A percentile compares a stretch with the other conserved stretches of the same genome.
These are phyloP conservation scores for Onychorhynchus coronatus DNA, from an alignment of 2,113 vertebrate genomes.

Conservation along the genomic window DNA sequence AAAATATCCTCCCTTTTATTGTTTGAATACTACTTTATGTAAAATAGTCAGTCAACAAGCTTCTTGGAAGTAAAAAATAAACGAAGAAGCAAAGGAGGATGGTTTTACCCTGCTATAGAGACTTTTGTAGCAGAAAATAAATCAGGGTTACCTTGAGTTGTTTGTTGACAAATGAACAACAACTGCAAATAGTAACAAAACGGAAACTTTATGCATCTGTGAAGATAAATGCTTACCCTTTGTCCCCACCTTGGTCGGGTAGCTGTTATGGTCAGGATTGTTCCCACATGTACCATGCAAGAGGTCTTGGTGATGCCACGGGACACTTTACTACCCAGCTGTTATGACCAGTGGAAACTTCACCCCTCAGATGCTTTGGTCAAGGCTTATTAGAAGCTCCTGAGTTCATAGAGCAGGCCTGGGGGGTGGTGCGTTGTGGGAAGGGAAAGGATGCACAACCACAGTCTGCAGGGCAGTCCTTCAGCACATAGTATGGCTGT, in stretches of 20 bases:
- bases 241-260: not conserved
- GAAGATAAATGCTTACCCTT: not conserved
- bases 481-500: not conserved
- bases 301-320: not conserved
- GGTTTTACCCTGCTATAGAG: not conserved
- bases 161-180: not conserved
- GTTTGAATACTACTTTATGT: not conserved
- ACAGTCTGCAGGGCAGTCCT: not conserved
- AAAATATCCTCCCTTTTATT: not conserved
- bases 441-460: not conserved
- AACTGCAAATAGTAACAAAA: not conserved
- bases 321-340: not conserved
- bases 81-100: not conserved
- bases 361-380: not conserved
- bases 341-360: not conserved
- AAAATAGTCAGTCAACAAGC: not conserved
- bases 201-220: not conserved
- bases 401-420: not conserved
- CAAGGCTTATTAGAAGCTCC: not conserved
- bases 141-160: not conserved
- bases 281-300: not conserved
- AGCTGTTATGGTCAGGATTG: not conserved
- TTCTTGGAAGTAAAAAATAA: not conserved
- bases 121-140: not conserved
- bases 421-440: fast-evolving